Percentiles rank a stretch among this genome's conserved stretches.
phyloP scores from a whole-genome alignment of 2,113 vertebrate genomes.

The Emberiza fucata region DNA sequence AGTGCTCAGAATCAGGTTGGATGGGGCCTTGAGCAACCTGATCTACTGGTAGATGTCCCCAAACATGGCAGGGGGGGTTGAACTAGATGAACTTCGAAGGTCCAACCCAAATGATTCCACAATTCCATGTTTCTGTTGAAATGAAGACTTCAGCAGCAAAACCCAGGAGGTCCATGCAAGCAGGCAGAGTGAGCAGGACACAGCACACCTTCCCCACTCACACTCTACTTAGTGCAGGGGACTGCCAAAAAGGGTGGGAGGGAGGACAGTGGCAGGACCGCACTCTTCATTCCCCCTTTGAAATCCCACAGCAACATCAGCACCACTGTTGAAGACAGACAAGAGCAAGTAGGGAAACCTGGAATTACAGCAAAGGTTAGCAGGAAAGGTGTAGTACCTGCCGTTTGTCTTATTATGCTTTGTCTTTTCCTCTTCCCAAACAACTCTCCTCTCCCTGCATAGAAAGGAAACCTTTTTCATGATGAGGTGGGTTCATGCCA shows the following conservation, averaged over 20 bases:
- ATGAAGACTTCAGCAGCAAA: not conserved
- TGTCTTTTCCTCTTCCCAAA: not conserved
- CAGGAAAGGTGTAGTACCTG: not conserved
- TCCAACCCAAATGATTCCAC: not conserved
- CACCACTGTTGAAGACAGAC: not conserved
- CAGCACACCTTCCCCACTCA: not conserved
- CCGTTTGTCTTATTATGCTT: not conserved
- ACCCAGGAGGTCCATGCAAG: not conserved
- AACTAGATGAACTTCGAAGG: not conserved
- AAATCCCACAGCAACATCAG: not conserved
- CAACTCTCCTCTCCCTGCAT: not conserved
- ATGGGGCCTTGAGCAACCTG: not conserved
- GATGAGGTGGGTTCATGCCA: not conserved
- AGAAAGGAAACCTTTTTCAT: slow-evolving; percentile 46
- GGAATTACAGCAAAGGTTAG: slow-evolving; percentile 3
- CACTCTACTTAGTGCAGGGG: fast-evolving
- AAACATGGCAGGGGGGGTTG: fast-evolving
- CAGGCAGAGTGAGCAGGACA: not conserved
- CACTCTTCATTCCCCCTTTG: not conserved
- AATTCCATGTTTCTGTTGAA: not conserved
- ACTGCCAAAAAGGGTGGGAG: fast-evolving
- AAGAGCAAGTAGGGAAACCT: not conserved
- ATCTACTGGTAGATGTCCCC: not conserved
- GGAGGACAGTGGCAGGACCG: not conserved
- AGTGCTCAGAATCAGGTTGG: not conserved